Conservation (phyloP, 2,113 vertebrate genomes). For the Dicerorhinus sumatrensis region DNA sequence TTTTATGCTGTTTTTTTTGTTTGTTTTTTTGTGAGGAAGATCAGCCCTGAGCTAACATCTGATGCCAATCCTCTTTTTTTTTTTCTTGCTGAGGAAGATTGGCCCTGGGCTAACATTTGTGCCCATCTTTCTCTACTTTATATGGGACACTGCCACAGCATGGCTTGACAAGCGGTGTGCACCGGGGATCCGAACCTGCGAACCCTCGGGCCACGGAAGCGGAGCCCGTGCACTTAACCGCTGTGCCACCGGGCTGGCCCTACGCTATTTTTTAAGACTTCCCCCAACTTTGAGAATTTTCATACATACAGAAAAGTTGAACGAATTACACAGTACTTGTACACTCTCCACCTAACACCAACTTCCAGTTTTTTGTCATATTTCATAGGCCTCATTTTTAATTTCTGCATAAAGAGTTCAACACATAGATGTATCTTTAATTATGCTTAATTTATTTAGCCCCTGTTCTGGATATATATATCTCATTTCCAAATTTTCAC, state of each 20-base stretch:
- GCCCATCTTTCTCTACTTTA: no score
- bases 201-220: no score
- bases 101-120: no score
- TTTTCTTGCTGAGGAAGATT: no score
- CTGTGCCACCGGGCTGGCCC: no score
- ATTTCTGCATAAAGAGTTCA: background rate
- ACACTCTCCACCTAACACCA: background rate
- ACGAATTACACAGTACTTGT: background rate
- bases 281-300: slow-evolving; percentile 7
- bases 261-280: background rate
- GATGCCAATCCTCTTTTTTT: no score
- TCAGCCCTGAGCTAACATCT: no score
- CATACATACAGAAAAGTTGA: background rate
- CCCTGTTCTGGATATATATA: background rate
- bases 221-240: no score
- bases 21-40: no score
- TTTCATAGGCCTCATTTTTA: slow-evolving; percentile 11
- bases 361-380: background rate
- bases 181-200: no score
- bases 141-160: no score
- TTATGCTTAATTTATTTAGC: background rate
- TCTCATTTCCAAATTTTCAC: background rate
- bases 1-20: background rate
- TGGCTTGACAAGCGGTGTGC: no score
- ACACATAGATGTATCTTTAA: background rate